Conservation (phyloP, 2,113 vertebrate genomes). For the Nanger granti region DNA sequence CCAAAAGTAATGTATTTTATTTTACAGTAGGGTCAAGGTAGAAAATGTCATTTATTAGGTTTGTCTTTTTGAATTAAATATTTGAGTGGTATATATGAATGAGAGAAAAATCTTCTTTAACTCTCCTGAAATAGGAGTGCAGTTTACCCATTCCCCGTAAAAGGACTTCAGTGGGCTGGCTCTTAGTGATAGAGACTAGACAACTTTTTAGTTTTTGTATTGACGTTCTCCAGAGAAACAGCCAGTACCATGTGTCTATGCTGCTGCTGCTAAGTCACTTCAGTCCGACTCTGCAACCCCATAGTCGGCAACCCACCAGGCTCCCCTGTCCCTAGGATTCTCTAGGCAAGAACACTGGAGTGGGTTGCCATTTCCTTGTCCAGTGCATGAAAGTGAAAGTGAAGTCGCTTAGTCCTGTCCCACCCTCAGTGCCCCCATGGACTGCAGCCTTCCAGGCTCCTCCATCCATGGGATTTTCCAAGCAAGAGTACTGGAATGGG, state of each 20-base stretch:
- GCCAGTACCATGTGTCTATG: neutral
- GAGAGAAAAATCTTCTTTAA: neutral
- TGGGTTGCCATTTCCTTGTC: no score
- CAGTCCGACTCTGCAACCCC: no score
- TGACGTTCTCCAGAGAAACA: neutral
- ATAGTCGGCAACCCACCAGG: no score
- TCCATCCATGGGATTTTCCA: no score
- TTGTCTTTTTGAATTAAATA: neutral
- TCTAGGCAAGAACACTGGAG: no score
- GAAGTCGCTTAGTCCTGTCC: no score
- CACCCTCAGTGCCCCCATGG: accelerated
- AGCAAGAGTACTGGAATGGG: no score
- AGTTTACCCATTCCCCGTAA: neutral
- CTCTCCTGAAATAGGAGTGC: neutral
- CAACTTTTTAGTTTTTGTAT: neutral
- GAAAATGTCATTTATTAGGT: neutral
- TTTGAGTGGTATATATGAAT: neutral
- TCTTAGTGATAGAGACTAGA: neutral
- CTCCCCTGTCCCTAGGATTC: no score
- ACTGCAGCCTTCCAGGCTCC: no score
- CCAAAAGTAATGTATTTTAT: neutral
- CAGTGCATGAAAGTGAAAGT: no score
- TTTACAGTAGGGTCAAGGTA: neutral
- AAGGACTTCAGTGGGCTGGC: neutral
- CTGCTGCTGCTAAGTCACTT: no score